Conservation (phyloP, 2,888 invertebrate genomes). For the Oeneis ivallda region DNA sequence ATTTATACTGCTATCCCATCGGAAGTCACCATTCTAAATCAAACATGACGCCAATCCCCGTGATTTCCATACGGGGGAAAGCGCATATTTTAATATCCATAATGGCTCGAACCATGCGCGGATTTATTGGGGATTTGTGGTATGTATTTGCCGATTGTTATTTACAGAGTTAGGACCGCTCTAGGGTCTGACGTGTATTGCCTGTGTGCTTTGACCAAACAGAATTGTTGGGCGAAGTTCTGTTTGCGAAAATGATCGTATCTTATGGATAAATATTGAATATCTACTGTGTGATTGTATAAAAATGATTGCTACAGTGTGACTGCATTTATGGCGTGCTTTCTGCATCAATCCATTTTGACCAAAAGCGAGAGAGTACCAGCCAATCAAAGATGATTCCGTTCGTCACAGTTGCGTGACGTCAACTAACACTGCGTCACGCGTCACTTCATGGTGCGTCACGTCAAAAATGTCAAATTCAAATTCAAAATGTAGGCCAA, state of each 20-base stretch:
- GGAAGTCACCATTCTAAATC: slow-evolving; percentile 78
- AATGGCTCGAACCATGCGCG: slow-evolving; percentile 52
- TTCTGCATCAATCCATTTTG: too few relatives aligned
- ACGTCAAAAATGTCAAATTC: too few relatives aligned
- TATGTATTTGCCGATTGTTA: slow-evolving; percentile 27
- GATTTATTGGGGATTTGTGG: slow-evolving; percentile 46
- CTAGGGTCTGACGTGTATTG: neutral
- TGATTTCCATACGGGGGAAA: slow-evolving; percentile 55
- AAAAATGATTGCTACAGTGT: too few relatives aligned
- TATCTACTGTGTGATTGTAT: neutral
- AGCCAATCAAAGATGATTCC: too few relatives aligned
- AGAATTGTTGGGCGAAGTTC: neutral
- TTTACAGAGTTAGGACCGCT: slow-evolving; percentile 20
- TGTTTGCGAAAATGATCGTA: slow-evolving; percentile 1
- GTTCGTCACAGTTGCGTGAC: too few relatives aligned
- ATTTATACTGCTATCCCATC: slow-evolving; percentile 61
- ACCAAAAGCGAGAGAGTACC: too few relatives aligned
- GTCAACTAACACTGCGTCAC: too few relatives aligned
- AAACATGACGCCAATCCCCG: slow-evolving; percentile 67
- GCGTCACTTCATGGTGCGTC: too few relatives aligned
- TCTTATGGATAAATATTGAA: neutral
- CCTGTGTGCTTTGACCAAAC: slow-evolving; percentile 12
- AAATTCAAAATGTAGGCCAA: too few relatives aligned
- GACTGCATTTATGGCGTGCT: too few relatives aligned
- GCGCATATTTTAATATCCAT: slow-evolving; percentile 70